Base-by-base conservation (phyloP, 2,888 invertebrate genomes). In the Colostygia pectinataria region DNA sequence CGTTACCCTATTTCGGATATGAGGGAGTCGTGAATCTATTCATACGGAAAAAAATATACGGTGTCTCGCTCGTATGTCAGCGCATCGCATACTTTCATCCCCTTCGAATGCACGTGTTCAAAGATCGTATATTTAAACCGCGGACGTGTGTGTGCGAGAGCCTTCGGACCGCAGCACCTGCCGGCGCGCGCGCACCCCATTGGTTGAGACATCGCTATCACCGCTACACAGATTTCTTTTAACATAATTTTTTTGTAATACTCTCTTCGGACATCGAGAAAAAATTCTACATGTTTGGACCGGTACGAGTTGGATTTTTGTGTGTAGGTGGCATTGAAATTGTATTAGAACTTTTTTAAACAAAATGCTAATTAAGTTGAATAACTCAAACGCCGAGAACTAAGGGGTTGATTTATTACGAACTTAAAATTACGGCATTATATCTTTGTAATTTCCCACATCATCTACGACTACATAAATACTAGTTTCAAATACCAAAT, bases 1-100 rank as follows among this genome's bases (percentile, higher is more conserved):
- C 90, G 90, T 90, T 91, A 90, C 90, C 90, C 90, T 88, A 90
- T 90, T 89, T 90, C 84, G 87, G 83, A 88, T 87, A 89, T 83
- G 87, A 83, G 86, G 87, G 87, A 89, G 84, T 89, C 84, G 85
- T 89, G 90, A 88, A 90, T 90, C 87, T 89, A 89, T 89, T 86
- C 87, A 83, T 77, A 74, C 77, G 75, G 68, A 84, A 84, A 90
- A 89, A 89, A 88, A 86, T 80, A 75, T 83, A 61, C 41, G 57
- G 61, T 53, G 55, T 90, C 90, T 71, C 79, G 55, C 66, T 89
- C 78, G 53, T 55, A 45, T 65, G 46, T 55, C 56, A 39, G 62
- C 18, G 24, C 15, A 43, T 51, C 61, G 61, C 51, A 64, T 89
- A 88, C 83, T 53, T 82, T 77, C 77, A 80, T 90, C 90, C 86